Evolutionary conservation across 2,797 vertebrate genomes (phyloP).

Genomic region (Arnoldichthys spilopterus): DNA sequence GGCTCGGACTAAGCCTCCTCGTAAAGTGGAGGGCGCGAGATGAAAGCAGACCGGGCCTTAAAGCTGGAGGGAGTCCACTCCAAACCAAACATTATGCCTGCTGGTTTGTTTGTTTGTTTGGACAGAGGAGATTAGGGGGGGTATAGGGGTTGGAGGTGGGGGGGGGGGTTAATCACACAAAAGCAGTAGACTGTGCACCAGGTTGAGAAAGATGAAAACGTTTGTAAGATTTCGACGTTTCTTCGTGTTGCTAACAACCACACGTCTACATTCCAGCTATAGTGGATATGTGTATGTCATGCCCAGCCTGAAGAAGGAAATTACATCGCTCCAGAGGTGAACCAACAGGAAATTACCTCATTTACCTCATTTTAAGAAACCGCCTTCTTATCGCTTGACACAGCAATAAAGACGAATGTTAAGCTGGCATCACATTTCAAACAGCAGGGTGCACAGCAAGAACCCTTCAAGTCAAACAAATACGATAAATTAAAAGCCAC

Average conservation of each 20-base stretch:
- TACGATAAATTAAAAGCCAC: not conserved
- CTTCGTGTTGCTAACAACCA: not conserved
- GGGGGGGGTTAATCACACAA: constrained; percentile 16
- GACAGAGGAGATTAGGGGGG: constrained; percentile 37
- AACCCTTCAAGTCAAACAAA: constrained; percentile 30
- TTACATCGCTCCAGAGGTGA: constrained; percentile 22
- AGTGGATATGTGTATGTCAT: not conserved
- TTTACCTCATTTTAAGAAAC: no score
- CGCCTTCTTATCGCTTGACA: not conserved
- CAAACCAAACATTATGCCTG: constrained; percentile 48
- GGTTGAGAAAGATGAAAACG: not conserved
- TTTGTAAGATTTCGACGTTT: not conserved
- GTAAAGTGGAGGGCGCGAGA: constrained; percentile 46
- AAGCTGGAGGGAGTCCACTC: constrained; percentile 30
- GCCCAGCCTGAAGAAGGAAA: constrained; percentile 20
- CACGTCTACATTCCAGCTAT: not conserved
- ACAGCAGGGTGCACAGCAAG: not conserved
- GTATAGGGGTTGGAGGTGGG: not conserved
- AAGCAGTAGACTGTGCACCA: not conserved
- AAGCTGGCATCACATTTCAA: constrained; percentile 6
- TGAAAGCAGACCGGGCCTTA: constrained; percentile 40
- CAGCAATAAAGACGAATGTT: constrained; percentile 15
- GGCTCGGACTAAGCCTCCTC: constrained; percentile 38
- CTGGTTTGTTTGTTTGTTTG: constrained; percentile 56
- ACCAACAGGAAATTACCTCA: constrained; percentile 36